Evolutionary conservation across 2,888 invertebrate genomes (phyloP), one percentile per base, ranked within the genome.

Genomic region (Heliconius sara): DNA sequence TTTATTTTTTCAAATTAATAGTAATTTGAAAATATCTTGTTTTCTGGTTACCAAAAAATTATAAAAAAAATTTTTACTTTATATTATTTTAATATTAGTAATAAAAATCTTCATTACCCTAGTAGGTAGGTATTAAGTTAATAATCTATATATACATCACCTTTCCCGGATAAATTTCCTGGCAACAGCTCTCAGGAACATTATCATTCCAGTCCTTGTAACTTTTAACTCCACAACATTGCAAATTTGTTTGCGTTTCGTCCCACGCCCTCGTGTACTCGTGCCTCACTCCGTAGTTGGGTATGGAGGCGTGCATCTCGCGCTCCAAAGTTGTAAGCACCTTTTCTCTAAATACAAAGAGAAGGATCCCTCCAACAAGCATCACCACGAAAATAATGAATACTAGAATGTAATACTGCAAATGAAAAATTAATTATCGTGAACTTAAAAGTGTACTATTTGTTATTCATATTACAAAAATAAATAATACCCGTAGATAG

Each of bases 331-430:
- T 97, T 70, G 96, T 96, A 77, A 96, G 93, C 57, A 99, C 97
- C 91, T 98, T 97, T 88, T 97, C 97, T 70, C 98, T 96, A 95
- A 98, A 99, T 75, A 99, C 98, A 90, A 98, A 98, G 77, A 98
- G 98, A 79, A 99, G 95, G 83, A 99, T 97, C 68, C 98, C 99
- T 63, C 98, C 98, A 81, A 99, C 97, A 83, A 99, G 93, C 97
- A 99, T 97, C 83, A 97, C 97, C 83, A 99, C 97, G 93, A 99
- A 98, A 85, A 99, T 97, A 85, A 99, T 96, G 89, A 99, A 97
- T 76, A 99, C 96, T 39, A 98, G 96, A 86, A 98, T 97, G 94
- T 98, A 98, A 92, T 98, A 98, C 98, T 98, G 95, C 68, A 96
- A 83, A 75, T 83, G 84, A 85, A 83, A 76, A 30, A 47, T 60